Percentiles rank a stretch among this genome's conserved stretches.
Evolutionary conservation across 2,797 vertebrate genomes (phyloP).

Genomic region (Champsocephalus gunnari): DNA sequence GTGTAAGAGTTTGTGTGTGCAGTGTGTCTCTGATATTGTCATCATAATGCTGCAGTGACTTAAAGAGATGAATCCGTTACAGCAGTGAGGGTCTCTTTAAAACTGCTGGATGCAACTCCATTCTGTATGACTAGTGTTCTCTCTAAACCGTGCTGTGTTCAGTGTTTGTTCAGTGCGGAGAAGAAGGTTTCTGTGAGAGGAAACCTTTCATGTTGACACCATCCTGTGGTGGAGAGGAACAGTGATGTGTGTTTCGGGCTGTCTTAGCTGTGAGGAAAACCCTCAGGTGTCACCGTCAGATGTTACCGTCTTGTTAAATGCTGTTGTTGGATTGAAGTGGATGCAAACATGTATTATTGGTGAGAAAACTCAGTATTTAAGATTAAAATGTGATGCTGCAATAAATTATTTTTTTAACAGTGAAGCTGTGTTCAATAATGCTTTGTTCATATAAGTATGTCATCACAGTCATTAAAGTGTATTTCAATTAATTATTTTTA

Average conservation of each 20-base stretch:
- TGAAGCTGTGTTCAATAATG: conserved; percentile 19
- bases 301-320: conserved; percentile 49
- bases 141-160: conserved; percentile 42
- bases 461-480: too few relatives aligned
- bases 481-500: too few relatives aligned
- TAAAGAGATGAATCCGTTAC: not conserved
- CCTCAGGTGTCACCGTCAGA: conserved; percentile 32
- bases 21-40: conserved; percentile 33
- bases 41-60: conserved; percentile 17
- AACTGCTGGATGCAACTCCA: conserved; percentile 56
- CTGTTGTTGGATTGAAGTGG: conserved; percentile 57
- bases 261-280: conserved; percentile 38
- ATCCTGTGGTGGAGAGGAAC: conserved; percentile 27
- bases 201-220: conserved; percentile 13
- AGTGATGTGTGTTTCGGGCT: conserved; percentile 27
- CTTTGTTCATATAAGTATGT: too few relatives aligned
- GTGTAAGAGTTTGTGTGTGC: not conserved
- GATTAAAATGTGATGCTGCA: conserved; percentile 72
- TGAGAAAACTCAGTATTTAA: conserved; percentile 57
- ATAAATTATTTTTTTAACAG: conserved; percentile 82
- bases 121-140: conserved; percentile 32
- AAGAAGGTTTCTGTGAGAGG: conserved; percentile 25
- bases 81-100: conserved; percentile 13
- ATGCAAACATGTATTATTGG: conserved; percentile 66
- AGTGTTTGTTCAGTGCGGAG: conserved; percentile 56